These are phyloP conservation scores for Tiphia femorata DNA, from an alignment of 2,888 invertebrate genomes.

Conservation along the genomic window DNA sequence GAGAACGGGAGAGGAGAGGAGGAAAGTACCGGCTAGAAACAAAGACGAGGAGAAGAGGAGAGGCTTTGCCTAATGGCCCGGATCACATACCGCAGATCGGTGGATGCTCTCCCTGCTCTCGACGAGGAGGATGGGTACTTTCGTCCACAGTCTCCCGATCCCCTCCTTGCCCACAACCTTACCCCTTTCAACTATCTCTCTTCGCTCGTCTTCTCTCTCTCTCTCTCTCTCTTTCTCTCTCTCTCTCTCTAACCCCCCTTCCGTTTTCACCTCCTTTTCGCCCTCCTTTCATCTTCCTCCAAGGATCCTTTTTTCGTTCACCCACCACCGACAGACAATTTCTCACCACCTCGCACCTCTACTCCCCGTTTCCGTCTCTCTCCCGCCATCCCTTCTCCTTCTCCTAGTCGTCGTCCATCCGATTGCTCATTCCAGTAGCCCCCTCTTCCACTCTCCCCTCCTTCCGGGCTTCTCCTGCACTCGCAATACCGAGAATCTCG, in stretches of 20 bases:
- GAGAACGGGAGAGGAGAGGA: not conserved
- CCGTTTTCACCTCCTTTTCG: slow-evolving; percentile 3
- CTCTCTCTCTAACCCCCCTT: not conserved
- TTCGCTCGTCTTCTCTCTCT: slow-evolving; percentile 17
- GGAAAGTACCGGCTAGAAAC: slow-evolving; percentile 2
- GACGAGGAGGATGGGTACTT: slow-evolving; percentile 21
- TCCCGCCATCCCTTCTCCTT: slow-evolving; percentile 34
- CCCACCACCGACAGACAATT: no score
- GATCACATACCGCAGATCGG: slow-evolving; percentile 63
- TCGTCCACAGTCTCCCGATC: slow-evolving; percentile 43
- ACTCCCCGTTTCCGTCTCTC: no score
- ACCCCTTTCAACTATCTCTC: slow-evolving; percentile 32
- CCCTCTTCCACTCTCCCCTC: not conserved
- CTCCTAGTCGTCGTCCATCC: no score
- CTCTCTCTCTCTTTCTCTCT: slow-evolving; percentile 10
- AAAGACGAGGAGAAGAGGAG: slow-evolving; percentile 9
- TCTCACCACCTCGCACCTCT: no score
- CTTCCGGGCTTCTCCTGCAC: slow-evolving; percentile 18
- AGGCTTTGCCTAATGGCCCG: slow-evolving; percentile 63
- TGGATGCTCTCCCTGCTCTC: slow-evolving; percentile 37
- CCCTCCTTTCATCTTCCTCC: no score
- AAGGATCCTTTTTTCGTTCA: no score
- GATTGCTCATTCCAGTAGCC: no score
- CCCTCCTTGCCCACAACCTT: slow-evolving; percentile 9
- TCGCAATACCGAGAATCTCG: slow-evolving; percentile 21